These are phyloP conservation scores for Spizaetus ornatus DNA, from an alignment of 2,113 vertebrate species.

Conservation along the genomic window DNA sequence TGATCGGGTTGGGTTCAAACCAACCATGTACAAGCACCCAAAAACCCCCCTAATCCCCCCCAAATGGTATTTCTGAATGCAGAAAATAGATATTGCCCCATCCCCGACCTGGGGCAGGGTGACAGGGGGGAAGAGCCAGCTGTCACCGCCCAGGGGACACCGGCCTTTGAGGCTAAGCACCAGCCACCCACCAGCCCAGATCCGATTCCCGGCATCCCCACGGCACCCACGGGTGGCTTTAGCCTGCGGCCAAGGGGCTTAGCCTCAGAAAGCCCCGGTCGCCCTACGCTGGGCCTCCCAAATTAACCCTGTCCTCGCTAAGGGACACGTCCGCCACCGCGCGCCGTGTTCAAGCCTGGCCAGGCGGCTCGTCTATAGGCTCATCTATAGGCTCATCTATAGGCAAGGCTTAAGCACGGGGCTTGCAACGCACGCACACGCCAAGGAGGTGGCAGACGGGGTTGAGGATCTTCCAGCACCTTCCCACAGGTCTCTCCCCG, in stretches of 20 bases:
- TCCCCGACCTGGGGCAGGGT: background rate
- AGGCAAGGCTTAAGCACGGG: background rate
- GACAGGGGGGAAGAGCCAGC: background rate
- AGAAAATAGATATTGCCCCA: background rate
- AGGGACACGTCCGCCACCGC: fast-evolving
- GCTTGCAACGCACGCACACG: fast-evolving
- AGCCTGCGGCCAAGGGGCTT: background rate
- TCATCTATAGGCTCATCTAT: background rate
- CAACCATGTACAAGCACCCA: fast-evolving
- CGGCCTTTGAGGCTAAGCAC: background rate
- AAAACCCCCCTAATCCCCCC: background rate
- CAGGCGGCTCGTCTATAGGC: background rate
- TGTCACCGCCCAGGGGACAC: background rate
- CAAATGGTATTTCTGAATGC: background rate
- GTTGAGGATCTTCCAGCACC: background rate
- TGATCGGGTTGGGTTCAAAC: background rate
- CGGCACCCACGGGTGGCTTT: background rate
- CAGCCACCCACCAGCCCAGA: background rate
- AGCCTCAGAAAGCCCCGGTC: background rate
- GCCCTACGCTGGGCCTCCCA: background rate
- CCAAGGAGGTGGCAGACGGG: background rate
- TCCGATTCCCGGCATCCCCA: background rate
- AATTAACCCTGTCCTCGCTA: background rate
- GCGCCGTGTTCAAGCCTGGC: fast-evolving
- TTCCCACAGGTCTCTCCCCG: background rate